A percentile compares a stretch with the other conserved stretches of the same genome.
These are phyloP conservation scores for Corydoras sp. DNA, from an alignment of 2,113 vertebrate genomes.

Conservation along the genomic window DNA sequence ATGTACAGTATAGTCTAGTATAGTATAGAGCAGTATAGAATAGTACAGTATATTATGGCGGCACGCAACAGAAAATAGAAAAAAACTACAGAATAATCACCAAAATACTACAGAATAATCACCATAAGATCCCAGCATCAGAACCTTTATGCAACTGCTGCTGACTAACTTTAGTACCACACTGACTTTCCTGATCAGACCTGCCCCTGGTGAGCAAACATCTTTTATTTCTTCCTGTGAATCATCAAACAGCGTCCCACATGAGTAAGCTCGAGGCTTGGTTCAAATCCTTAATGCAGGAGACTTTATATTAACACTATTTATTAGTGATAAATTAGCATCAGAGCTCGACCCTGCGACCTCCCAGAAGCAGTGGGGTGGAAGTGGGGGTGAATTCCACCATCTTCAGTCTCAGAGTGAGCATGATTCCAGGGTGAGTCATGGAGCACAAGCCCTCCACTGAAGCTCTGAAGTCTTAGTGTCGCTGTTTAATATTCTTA, in stretches of 20 bases:
- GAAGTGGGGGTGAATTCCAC: conserved; percentile 24
- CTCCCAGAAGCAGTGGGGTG: conserved; percentile 4
- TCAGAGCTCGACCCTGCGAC: conserved; percentile 5
- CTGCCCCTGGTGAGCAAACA: not conserved
- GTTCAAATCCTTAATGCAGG: not conserved
- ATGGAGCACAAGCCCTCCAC: conserved; percentile 4
- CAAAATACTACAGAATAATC: no score
- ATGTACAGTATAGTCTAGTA: no score
- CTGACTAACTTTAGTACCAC: no score
- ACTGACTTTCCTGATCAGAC: no score
- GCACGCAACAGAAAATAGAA: no score
- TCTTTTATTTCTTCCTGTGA: conserved; percentile 1
- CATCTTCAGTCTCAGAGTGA: conserved; percentile 7
- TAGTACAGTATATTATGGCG: no score
- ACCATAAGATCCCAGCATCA: no score
- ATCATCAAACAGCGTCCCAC: conserved; percentile 10
- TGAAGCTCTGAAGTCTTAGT: conserved; percentile 8
- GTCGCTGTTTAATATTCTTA: conserved; percentile 11
- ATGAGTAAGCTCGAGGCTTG: not conserved
- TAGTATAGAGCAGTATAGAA: no score
- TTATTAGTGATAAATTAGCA: conserved; percentile 6
- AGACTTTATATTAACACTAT: conserved; percentile 1
- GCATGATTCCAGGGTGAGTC: conserved; percentile 40
- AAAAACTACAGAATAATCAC: no score
- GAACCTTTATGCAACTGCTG: no score